Evolutionary conservation across 1,140 invertebrate species (phyloP), one percentile per base, ranked within the genome.

Genomic region (Rhizoglyphus robini): DNA sequence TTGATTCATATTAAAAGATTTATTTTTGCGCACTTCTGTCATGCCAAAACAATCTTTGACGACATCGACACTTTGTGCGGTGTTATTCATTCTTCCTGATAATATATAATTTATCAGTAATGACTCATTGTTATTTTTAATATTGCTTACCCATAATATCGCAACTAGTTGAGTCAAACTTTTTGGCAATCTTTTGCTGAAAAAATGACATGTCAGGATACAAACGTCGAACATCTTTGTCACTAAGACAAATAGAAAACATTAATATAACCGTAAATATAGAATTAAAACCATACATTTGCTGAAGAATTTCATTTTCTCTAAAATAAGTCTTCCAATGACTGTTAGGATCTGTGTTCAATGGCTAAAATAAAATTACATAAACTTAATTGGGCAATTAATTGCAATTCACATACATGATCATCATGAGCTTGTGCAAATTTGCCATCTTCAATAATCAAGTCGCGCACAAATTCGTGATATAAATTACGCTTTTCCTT

Each of bases 121-220:
- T 46, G 90, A 87, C 71, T 88, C 90, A 71, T 0, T 96, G 76
- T 11, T 88, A 41, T 41, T 41, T 84, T 25, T 85, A 85, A 68
- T 88, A 84, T 69, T 92, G 15, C 51, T 54, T 15, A 96, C 91
- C 71, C 92, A 79, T 71, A 85, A 85, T 70, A 94, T 88, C 29
- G 96, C 78, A 68, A 89, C 78, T 72, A 0, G 72, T 81, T 83
- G 70, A 82, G 84, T 74, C 72, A 83, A 71, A 90, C 85, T 70
- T 76, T 81, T 67, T 80, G 70, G 73, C 86, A 88, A 23, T 92
- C 5, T 89, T 83, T 75, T 86, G 88, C 80, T 96, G 92, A 76
- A 96, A 97, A 76, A 97, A 97, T 64, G 88, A 92, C 74, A 98
- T 91, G 74, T 96, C 93, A 54, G 94, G 93, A 78, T 90, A 96